Percentiles rank a stretch among this genome's conserved stretches.
phyloP scores from a whole-genome alignment of 2,113 vertebrate species.

The Apteryx owenii region DNA sequence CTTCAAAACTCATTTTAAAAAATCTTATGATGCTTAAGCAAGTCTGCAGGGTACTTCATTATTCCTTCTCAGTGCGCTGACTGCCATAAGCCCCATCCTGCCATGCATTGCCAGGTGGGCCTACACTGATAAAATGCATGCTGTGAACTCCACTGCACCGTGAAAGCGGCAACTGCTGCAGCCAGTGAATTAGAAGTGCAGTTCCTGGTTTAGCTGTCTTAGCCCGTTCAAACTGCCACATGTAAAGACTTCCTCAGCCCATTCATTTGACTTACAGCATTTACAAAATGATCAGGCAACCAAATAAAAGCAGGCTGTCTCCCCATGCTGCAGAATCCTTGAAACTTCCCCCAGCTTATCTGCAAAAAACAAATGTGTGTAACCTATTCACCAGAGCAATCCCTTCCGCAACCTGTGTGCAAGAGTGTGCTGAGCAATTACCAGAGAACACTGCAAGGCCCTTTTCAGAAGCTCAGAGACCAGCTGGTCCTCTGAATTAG shows the following conservation, averaged over 20 bases:
- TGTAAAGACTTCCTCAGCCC: background rate
- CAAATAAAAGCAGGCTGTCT: background rate
- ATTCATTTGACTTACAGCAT: background rate
- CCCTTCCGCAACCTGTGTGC: background rate
- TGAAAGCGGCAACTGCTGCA: background rate
- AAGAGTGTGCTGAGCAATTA: background rate
- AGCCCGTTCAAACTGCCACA: background rate
- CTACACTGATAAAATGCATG: background rate
- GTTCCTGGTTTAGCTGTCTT: background rate
- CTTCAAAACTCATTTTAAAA: background rate
- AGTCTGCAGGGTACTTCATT: background rate
- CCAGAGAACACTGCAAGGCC: background rate
- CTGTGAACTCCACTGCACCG: background rate
- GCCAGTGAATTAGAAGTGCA: background rate
- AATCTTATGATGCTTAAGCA: background rate
- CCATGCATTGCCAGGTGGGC: background rate
- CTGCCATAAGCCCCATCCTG: rapidly evolving
- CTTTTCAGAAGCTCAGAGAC: background rate
- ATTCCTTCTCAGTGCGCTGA: rapidly evolving
- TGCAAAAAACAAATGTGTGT: background rate
- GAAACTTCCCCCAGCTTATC: background rate
- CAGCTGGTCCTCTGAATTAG: constrained; percentile 17
- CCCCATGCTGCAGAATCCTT: background rate
- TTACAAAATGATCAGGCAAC: background rate
- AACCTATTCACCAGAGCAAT: rapidly evolving